These are phyloP conservation scores for Loriculus beryllinus DNA, from an alignment of 2,797 vertebrate genomes.

Conservation along the genomic window DNA sequence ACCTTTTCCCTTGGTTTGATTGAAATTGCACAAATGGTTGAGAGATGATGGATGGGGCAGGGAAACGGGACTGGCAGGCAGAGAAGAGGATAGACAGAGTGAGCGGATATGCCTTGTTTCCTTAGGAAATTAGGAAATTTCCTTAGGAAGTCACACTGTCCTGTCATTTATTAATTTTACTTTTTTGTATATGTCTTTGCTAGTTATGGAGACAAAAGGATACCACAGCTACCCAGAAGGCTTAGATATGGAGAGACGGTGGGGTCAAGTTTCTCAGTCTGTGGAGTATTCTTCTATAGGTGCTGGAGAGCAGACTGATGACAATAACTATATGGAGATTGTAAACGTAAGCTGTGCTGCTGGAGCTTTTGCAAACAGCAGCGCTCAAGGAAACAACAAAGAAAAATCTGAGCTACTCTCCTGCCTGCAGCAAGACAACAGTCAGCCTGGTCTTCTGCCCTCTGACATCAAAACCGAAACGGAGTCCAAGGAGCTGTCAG, in stretches of 20 bases:
- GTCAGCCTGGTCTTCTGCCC: constrained; percentile 81
- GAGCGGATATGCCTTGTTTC: constrained; percentile 47
- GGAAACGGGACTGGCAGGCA: constrained; percentile 17
- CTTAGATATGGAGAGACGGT: constrained; percentile 89
- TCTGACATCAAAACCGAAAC: constrained; percentile 90
- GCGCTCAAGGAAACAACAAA: constrained; percentile 81
- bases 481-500: constrained; percentile 96
- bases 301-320: constrained; percentile 78
- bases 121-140: constrained; percentile 66
- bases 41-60: constrained; percentile 32
- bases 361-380: constrained; percentile 76
- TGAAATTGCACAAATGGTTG: constrained; percentile 32
- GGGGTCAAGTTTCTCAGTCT: constrained; percentile 87
- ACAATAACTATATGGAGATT: constrained; percentile 89
- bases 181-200: constrained; percentile 71
- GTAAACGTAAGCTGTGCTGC: constrained; percentile 85
- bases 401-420: constrained; percentile 86
- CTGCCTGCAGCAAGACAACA: constrained; percentile 83
- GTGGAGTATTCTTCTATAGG: constrained; percentile 84
- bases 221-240: constrained; percentile 94
- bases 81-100: constrained; percentile 41
- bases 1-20: neutral
- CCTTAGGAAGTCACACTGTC: constrained; percentile 51
- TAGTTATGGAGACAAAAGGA: constrained; percentile 98
- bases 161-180: constrained; percentile 55